phyloP scores from a whole-genome alignment of 2,113 vertebrate species.

The Suncus etruscus region DNA sequence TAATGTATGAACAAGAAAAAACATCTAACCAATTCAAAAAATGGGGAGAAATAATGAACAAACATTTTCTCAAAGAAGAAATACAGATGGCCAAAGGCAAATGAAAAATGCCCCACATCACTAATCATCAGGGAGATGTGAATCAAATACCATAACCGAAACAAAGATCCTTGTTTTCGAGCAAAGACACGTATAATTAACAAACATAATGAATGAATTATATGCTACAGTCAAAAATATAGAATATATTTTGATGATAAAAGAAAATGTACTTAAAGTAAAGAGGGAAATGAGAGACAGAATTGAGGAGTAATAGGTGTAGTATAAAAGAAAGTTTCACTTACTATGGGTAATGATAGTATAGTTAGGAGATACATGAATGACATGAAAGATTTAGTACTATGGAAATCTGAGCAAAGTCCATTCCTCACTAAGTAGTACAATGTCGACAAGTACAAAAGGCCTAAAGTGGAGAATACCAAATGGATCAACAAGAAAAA shows the following conservation, averaged over 20 bases:
- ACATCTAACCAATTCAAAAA: too few species aligned
- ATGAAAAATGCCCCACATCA: too few species aligned
- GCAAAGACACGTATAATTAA: conserved; percentile 13
- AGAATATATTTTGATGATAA: neutral
- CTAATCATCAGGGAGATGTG: too few species aligned
- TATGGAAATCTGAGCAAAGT: neutral
- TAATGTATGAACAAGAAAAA: too few species aligned
- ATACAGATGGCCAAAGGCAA: too few species aligned
- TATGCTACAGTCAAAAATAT: neutral
- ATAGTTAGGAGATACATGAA: neutral
- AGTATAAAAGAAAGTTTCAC: neutral
- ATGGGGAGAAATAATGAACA: too few species aligned
- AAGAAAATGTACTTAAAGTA: neutral
- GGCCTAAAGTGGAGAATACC: neutral
- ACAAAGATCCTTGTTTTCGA: conserved; percentile 21
- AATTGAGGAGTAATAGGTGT: neutral
- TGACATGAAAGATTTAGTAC: neutral
- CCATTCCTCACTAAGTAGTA: too few species aligned
- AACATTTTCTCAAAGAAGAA: too few species aligned
- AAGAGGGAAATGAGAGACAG: neutral
- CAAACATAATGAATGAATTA: neutral
- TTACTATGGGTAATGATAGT: neutral
- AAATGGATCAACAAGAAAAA: neutral
- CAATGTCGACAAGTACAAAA: neutral
- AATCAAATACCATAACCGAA: neutral